phyloP scores from a whole-genome alignment of 2,797 vertebrate genomes.

The Halcyon chelicuti region DNA sequence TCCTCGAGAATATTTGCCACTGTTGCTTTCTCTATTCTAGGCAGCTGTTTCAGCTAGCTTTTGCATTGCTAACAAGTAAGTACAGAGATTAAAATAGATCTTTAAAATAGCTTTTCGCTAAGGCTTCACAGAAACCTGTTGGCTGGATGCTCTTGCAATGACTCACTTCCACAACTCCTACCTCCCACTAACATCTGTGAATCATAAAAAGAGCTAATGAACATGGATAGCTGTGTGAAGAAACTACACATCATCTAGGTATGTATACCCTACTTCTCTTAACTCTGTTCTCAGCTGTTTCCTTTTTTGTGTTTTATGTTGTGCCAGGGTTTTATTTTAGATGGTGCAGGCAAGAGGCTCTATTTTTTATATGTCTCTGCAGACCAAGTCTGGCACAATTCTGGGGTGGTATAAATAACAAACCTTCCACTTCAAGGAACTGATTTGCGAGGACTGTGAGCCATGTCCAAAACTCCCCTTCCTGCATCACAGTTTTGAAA shows the following conservation, averaged over 20 bases:
- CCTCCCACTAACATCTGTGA: slow-evolving; percentile 64
- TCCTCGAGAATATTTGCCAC: slow-evolving; percentile 26
- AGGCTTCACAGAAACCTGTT: slow-evolving; percentile 51
- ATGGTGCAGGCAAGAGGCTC: neutral
- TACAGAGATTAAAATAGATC: slow-evolving; percentile 52
- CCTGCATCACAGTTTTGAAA: neutral
- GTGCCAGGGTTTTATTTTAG: slow-evolving; percentile 42
- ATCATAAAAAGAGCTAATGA: slow-evolving; percentile 53
- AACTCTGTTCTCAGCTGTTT: slow-evolving; percentile 37
- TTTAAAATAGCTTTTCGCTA: slow-evolving; percentile 56
- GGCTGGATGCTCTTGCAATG: slow-evolving; percentile 42
- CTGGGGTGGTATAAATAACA: slow-evolving; percentile 15
- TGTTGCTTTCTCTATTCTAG: slow-evolving; percentile 35
- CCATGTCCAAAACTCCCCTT: slow-evolving; percentile 4
- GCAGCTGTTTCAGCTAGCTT: slow-evolving; percentile 60
- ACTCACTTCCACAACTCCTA: slow-evolving; percentile 54
- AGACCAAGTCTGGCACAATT: slow-evolving; percentile 35
- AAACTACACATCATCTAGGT: slow-evolving; percentile 34
- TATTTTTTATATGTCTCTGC: neutral
- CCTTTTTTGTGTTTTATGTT: neutral
- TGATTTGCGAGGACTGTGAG: neutral
- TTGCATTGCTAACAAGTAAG: slow-evolving; percentile 64
- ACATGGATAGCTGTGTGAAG: neutral
- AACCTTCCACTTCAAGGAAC: neutral
- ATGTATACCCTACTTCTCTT: slow-evolving; percentile 25